Percentiles rank a stretch among this genome's conserved stretches.
These are phyloP conservation scores for Atta texana DNA, from an alignment of 1,140 invertebrate species.

Conservation along the genomic window DNA sequence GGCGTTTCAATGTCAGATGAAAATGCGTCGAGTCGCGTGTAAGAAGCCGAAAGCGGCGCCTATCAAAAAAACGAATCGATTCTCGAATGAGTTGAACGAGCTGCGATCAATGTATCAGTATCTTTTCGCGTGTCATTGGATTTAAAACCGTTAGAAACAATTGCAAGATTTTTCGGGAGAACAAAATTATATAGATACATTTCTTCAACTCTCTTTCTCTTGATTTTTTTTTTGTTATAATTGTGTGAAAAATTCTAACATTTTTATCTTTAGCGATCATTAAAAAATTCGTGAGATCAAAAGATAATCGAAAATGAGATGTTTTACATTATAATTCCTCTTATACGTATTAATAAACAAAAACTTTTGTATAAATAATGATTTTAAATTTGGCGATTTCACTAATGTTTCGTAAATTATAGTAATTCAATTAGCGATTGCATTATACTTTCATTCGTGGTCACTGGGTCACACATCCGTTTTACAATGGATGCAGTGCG, in stretches of 20 bases:
- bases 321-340: not conserved
- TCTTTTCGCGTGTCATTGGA: constrained; percentile 15
- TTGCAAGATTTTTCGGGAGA: not conserved
- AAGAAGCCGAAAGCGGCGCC: constrained; percentile 72
- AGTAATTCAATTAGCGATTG: constrained; percentile 43
- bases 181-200: not conserved
- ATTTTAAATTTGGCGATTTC: not conserved
- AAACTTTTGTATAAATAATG: not conserved
- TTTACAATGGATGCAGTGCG: constrained; percentile 35
- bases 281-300: not conserved
- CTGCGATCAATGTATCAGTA: not conserved
- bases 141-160: constrained; percentile 33
- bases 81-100: constrained; percentile 21
- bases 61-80: constrained; percentile 65
- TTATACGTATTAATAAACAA: not conserved
- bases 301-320: not conserved
- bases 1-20: constrained; percentile 68
- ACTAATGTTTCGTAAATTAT: not conserved
- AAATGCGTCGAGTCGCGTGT: constrained; percentile 68
- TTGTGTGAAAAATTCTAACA: not conserved
- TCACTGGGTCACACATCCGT: constrained; percentile 66
- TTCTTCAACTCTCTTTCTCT: too few species aligned
- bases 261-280: not conserved
- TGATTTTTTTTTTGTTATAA: not conserved
- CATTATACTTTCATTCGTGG: constrained; percentile 16